Percentiles rank a stretch among this genome's conserved stretches.
These are phyloP conservation scores for Polietes domitor DNA, from an alignment of 2,888 invertebrate species.

Conservation along the genomic window DNA sequence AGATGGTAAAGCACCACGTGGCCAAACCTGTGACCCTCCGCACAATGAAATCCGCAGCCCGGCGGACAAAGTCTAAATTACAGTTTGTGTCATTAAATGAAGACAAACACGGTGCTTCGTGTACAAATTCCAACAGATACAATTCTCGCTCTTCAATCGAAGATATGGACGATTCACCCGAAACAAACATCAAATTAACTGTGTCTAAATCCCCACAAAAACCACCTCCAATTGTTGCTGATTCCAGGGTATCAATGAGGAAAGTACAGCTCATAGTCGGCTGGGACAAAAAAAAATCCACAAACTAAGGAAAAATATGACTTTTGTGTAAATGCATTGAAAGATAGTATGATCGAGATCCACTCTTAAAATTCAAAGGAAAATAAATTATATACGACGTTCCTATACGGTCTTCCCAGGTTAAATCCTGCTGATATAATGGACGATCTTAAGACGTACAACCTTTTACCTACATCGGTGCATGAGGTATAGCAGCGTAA, in stretches of 20 bases:
- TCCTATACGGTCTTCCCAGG: not conserved
- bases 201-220: not conserved
- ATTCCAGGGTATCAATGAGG: not conserved
- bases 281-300: no score
- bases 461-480: not conserved
- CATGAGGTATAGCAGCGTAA: not conserved
- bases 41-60: not conserved
- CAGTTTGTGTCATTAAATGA: not conserved
- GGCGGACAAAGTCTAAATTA: not conserved
- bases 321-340: not conserved
- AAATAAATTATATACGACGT: not conserved
- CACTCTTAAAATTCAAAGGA: not conserved
- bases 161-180: not conserved
- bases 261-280: not conserved
- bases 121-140: not conserved
- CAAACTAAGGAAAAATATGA: not conserved
- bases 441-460: not conserved
- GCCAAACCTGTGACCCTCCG: not conserved
- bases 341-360: not conserved
- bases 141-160: not conserved
- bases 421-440: not conserved
- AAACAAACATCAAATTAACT: not conserved
- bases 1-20: not conserved
- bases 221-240: constrained; percentile 3
- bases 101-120: not conserved